Evolutionary conservation across 2,888 invertebrate genomes (phyloP).

Genomic region (Arenicola marina): DNA sequence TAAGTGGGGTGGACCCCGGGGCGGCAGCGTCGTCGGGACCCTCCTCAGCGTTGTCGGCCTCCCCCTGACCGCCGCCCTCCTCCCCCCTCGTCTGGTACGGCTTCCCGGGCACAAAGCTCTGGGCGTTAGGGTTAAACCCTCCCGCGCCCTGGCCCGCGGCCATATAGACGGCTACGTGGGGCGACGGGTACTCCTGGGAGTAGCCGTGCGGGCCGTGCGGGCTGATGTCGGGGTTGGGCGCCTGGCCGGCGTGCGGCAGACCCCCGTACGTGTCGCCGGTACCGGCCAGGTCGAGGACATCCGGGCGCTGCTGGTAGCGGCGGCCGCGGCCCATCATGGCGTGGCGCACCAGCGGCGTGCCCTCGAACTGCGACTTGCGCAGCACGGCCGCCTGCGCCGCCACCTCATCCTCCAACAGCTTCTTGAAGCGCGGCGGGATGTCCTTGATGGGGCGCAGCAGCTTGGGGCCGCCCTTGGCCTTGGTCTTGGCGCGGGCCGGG

Average conservation of each 20-base stretch:
- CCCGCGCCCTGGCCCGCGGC: not conserved
- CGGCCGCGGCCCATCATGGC: not conserved
- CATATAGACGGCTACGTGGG: not conserved
- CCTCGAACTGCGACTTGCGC: constrained; percentile 3
- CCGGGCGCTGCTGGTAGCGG: not conserved
- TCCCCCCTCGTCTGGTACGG: not conserved
- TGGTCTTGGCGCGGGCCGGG: not conserved
- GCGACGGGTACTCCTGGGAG: not conserved
- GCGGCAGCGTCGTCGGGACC: no score
- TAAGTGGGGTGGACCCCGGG: no score
- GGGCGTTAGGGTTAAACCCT: constrained; percentile 40
- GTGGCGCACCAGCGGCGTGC: constrained; percentile 10
- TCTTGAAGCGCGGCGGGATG: constrained; percentile 52
- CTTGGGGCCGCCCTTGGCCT: constrained; percentile 40
- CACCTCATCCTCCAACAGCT: constrained; percentile 43
- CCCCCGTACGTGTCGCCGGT: not conserved
- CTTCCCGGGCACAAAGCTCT: constrained; percentile 37
- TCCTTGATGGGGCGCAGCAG: constrained; percentile 54
- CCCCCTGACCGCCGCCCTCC: not conserved
- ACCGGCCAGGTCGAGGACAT: not conserved
- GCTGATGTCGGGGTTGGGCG: not conserved
- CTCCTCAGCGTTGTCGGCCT: not conserved
- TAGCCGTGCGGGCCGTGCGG: not conserved
- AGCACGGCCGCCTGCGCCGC: constrained; percentile 29
- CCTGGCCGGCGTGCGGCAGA: not conserved